These are phyloP conservation scores for Alcedo quadribrachys DNA, from an alignment of 2,797 vertebrate species.

Conservation along the genomic window DNA sequence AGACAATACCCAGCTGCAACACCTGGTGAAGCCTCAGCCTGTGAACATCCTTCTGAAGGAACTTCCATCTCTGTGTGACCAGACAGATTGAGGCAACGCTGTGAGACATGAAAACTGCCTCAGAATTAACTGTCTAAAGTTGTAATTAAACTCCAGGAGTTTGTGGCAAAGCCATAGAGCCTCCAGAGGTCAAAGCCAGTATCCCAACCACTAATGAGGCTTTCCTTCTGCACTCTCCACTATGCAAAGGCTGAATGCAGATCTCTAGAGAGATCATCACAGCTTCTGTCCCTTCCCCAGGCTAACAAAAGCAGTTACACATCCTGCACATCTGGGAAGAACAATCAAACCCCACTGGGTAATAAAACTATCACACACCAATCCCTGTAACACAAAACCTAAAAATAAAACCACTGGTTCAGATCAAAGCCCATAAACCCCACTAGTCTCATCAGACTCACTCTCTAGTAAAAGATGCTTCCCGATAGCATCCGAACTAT, in stretches of 20 bases:
- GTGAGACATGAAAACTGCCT: not conserved
- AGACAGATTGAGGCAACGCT: not conserved
- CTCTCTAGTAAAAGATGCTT: fast-evolving
- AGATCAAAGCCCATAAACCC: not conserved
- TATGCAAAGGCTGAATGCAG: not conserved
- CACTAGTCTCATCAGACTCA: not conserved
- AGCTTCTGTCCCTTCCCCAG: not conserved
- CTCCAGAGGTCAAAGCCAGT: not conserved
- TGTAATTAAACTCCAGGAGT: not conserved
- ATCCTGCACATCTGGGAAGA: not conserved
- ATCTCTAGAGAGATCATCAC: not conserved
- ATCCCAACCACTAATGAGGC: not conserved
- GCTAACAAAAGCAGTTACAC: not conserved
- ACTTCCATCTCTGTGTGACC: not conserved
- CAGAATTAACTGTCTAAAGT: not conserved
- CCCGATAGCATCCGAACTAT: fast-evolving
- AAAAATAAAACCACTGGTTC: not conserved
- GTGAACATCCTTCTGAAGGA: not conserved
- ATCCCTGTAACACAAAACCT: not conserved
- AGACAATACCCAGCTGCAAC: not conserved
- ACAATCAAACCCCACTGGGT: not conserved
- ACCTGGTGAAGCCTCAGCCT: not conserved
- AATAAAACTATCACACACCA: not conserved
- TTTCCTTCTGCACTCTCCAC: not conserved
- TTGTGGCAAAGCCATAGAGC: not conserved